Evolutionary conservation across 1,140 invertebrate species (phyloP).

Genomic region (Rhyacophila brunnea): DNA sequence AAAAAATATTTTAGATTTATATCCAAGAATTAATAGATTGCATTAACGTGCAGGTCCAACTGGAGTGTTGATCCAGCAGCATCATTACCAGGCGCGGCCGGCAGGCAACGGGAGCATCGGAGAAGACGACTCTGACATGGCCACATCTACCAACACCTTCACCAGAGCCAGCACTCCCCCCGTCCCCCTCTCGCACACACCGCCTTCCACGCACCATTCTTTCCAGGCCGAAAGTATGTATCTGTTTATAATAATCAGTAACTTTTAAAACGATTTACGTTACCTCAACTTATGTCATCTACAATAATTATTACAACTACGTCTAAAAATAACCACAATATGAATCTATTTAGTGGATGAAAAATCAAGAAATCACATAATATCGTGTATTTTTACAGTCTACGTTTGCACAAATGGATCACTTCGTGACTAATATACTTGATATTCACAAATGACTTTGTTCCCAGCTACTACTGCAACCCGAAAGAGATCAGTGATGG

Average conservation of each 20-base stretch:
- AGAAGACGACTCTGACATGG: slow-evolving; percentile 14
- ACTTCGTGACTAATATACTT: no score
- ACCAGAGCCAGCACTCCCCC: slow-evolving; percentile 17
- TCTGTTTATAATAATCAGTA: not conserved
- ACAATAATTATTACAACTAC: no score
- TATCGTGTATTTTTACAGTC: no score
- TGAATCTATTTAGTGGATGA: no score
- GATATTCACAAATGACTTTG: no score
- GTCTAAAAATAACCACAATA: no score
- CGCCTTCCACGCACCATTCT: slow-evolving; percentile 18
- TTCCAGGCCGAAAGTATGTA: slow-evolving; percentile 22
- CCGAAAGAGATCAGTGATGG: slow-evolving; percentile 10
- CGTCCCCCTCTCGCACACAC: slow-evolving; percentile 18
- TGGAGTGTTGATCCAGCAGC: slow-evolving; percentile 87
- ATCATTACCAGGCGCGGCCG: slow-evolving; percentile 86
- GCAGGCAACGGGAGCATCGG: slow-evolving; percentile 45
- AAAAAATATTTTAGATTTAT: no score
- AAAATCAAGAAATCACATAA: no score
- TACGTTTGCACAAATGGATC: no score
- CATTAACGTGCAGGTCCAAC: slow-evolving; percentile 65
- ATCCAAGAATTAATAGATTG: not conserved
- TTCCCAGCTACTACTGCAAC: not conserved
- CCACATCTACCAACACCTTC: not conserved
- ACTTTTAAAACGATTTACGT: no score
- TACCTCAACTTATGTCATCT: no score